Base-by-base conservation (phyloP, 2,113 vertebrate genomes). In the Nibea albiflora region DNA sequence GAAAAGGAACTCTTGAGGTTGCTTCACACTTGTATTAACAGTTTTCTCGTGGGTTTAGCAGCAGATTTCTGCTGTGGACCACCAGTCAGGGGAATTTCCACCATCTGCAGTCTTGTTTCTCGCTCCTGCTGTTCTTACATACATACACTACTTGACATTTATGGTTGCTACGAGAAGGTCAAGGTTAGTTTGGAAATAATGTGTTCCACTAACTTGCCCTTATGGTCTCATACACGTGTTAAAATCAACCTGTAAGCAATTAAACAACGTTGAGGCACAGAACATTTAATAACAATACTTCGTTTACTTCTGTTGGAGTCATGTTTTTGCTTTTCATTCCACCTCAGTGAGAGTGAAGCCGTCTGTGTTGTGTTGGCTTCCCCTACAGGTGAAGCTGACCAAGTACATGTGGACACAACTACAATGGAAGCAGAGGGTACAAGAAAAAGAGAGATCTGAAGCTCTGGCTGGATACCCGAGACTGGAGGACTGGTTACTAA, bases 401-500 rank as follows among this genome's bases (percentile, higher is more conserved):
- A 24, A 76, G 35, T 85, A 71, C 35, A 85, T 80, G 69, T 73
- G 81, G 62, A 73, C 56, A 17, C 69, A 68, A 63, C 75, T 73
- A 53, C 71, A 64, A 58, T 54, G 31, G 65, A 79, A 66, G 39
- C 62, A 49, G 22, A 61, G 15, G 15, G 16, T 83, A 11, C 95
- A 95, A 42, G 92, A 93, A 7, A 79, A 83, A 0, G 93, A 96
- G 85, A 92, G 96, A 78, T 94, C 96, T 0, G 67, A 86, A 0
- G 94, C 94, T 86, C 94, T 98, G 84, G 92, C 95, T 88, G 94
- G 95, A 76, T 97, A 96, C 91, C 97, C 97, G 0, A 92, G 93
- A 47, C 95, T 97, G 85, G 89, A 90, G 0, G 96, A 97, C 92
- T 97, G 96, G 96, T 91, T 97, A 19, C 94, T 94, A 53, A 96